These are phyloP conservation scores for Drosophila dives DNA, from an alignment of 2,888 invertebrate species.

Conservation along the genomic window DNA sequence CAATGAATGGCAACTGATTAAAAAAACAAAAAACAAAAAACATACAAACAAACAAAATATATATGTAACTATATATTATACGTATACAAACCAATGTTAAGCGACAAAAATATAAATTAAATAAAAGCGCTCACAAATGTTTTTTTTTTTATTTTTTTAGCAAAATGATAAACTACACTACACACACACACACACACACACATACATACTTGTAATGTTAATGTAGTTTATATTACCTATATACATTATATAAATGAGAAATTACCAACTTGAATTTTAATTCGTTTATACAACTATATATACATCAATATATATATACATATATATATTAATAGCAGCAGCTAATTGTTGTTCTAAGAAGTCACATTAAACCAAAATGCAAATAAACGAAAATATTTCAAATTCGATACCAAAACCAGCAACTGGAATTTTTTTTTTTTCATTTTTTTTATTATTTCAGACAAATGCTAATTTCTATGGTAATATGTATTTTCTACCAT, in stretches of 20 bases:
- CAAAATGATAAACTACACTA: conserved; percentile 57
- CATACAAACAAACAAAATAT: conserved; percentile 35
- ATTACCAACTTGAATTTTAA: conserved; percentile 69
- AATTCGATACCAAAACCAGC: conserved; percentile 45
- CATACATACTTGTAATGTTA: conserved; percentile 49
- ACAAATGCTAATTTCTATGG: conserved; percentile 23
- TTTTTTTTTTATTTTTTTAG: conserved; percentile 62
- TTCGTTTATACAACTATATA: conserved; percentile 66
- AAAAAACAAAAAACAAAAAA: conserved; percentile 10
- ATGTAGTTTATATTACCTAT: conserved; percentile 45
- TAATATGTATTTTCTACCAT: background rate
- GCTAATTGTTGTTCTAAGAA: conserved; percentile 75
- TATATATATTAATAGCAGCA: conserved; percentile 58
- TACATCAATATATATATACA: conserved; percentile 33
- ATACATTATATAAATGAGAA: conserved; percentile 31
- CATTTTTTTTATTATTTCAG: background rate
- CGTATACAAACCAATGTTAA: conserved; percentile 53
- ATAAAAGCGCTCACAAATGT: conserved; percentile 47
- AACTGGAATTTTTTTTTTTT: no score
- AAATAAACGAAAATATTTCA: conserved; percentile 74
- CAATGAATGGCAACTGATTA: conserved; percentile 41
- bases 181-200: conserved; percentile 48
- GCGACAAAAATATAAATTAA: conserved; percentile 33
- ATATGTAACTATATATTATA: conserved; percentile 63
- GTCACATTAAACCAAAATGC: conserved; percentile 69